These are phyloP conservation scores for Aphelinus certus DNA, from an alignment of 1,140 invertebrate genomes.

Conservation along the genomic window DNA sequence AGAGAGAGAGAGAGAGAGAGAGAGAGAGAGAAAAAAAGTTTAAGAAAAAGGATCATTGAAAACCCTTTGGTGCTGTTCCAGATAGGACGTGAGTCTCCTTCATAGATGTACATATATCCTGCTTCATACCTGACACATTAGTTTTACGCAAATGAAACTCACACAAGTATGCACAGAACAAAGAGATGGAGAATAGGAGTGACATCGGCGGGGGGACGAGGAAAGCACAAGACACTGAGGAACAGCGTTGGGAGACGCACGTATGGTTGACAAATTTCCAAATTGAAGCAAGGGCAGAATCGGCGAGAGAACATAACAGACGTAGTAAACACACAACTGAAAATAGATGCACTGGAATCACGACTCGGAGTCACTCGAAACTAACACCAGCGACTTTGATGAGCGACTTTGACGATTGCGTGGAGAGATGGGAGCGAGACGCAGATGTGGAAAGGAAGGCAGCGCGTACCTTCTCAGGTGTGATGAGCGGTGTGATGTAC, in stretches of 20 bases:
- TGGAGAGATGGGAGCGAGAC: too few relatives aligned
- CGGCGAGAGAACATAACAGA: too few relatives aligned
- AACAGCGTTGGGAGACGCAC: too few relatives aligned
- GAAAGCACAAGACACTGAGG: too few relatives aligned
- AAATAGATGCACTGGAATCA: too few relatives aligned
- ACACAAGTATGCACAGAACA: neutral
- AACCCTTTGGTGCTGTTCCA: constrained; percentile 19
- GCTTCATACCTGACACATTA: neutral
- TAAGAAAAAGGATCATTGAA: constrained; percentile 12
- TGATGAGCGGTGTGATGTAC: constrained; percentile 66
- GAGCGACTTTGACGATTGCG: too few relatives aligned
- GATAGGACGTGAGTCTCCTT: constrained; percentile 21
- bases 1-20: constrained; percentile 4
- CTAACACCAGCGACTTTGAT: too few relatives aligned
- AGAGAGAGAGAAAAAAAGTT: neutral
- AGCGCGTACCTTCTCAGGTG: constrained; percentile 62
- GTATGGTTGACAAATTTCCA: too few relatives aligned
- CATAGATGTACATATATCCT: neutral
- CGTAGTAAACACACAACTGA: too few relatives aligned
- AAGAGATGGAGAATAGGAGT: constrained; percentile 11
- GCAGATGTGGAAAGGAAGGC: neutral
- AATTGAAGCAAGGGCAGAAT: too few relatives aligned
- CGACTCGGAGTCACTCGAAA: too few relatives aligned
- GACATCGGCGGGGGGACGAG: neutral
- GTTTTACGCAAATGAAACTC: constrained; percentile 19